Evolutionary conservation across 2,888 invertebrate species (phyloP), one percentile per base, ranked within the genome.

Genomic region (Scrobipalpa atriplicella): DNA sequence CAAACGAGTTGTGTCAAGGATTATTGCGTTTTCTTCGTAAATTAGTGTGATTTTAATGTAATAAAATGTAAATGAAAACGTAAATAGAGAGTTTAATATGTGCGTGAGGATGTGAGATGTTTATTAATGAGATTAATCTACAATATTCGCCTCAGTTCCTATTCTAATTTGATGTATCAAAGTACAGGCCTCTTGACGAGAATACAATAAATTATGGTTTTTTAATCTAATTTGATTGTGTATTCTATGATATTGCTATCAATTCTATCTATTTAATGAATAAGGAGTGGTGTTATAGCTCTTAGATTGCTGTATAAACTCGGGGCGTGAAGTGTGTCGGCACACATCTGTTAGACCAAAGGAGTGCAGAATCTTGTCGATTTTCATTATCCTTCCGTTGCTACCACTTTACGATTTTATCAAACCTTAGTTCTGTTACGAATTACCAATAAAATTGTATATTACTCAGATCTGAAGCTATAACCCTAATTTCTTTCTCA

Each of bases 1-100:
- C 89, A 90, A 90, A 88, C 87, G 80, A 89, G 82, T 86, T 86
- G 86, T 90, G 89, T 89, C 86, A 90, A 82, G 82, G 82, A 82
- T 75, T 84, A 82, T 81, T 88, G 85, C 88, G 82, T 85, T 91
- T 91, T 87, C 80, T 84, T 80, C 75, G 68, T 73, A 77, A 82
- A 80, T 77, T 83, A 77, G 76, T 82, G 76, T 72, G 71, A 76
- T 74, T 79, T 71, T 71, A 72, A 70, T 80, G 75, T 78, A 74
- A 76, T 75, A 80, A 81, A 80, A 85, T 89, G 86, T 83, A 80
- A 84, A 82, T 75, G 78, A 75, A 72, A 74, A 65, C 66, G 66
- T 76, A 68, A 64, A 70, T 67, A 67, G 67, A 73, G 70, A 75
- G 70, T 70, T 74, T 72, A 78, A 71, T 75, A 74, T 67, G 77